Evolutionary conservation across 2,797 vertebrate genomes (phyloP), one percentile per base, ranked within the genome.

Genomic region (Lepus oiostolus): DNA sequence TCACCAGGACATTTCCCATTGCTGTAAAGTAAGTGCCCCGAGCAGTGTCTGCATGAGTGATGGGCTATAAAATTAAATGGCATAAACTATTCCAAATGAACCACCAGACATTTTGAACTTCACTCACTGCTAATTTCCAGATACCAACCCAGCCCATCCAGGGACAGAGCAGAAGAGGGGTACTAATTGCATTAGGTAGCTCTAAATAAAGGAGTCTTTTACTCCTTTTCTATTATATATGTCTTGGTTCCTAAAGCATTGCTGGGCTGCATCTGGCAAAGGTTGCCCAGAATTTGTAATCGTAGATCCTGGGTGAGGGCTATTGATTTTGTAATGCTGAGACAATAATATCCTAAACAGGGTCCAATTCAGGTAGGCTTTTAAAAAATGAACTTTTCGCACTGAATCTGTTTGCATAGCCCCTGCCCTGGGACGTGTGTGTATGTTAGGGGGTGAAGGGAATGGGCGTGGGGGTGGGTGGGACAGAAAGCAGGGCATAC

Each of bases 31-130:
- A 82, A 95, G 52, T 88, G 81, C 96, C 94, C 70, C 0, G 28
- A 94, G 94, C 88, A 72, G 90, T 11, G 38, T 93, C 85, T 92
- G 88, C n/a, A 30, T 89, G 94, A 96, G 70, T 89, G 96, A 96
- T 95, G 90, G 91, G 90, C 92, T 94, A 96, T 97, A 96, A 97
- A 96, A 96, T 95, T 91, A 95, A 97, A 94, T 13, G 50, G 72
- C 93, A 96, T 94, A 94, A 97, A 97, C 86, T 68, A 94, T 92
- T 97, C 90, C 80, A 97, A 93, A 96, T 83, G 95, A 96, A 96
- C 88, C 93, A 60, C 70, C 77, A 96, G 85, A 68, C 77, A 93
- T 85, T 90, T 79, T 52, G 91, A 94, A 92, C 95, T 89, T 93
- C 79, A 77, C 94, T 96, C 79, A 32, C 79, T 6, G 0, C 93